Base-by-base conservation (phyloP, 2,797 vertebrate species). In the Melanotaenia trifasciata region DNA sequence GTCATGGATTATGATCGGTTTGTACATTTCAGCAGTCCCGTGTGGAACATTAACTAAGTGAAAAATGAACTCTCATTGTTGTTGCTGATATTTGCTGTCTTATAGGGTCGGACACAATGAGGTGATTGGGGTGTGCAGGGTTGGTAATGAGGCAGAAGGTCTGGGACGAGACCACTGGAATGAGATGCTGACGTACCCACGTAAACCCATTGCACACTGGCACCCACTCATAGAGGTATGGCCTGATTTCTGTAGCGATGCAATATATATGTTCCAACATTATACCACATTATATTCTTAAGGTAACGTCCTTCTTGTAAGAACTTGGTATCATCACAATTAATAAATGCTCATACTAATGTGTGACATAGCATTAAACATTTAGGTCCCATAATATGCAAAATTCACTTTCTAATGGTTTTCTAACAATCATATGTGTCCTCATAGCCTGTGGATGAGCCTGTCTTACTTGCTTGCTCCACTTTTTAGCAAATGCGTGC, bases 1-100 rank as follows among this genome's bases (percentile, higher is more conserved):
- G 97, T 99, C 89, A 99, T 99, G 97, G 98, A 99, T 94, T 99
- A 99, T 5, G 98, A 99, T 91, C 96, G 97, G 98, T 99, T 89
- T 58, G 64, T 26, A 26, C 14, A n/a, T 59, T 32, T 47, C 20
- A 32, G 36, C 0, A 1, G 5, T 61, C 43, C 57, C 11, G 1
- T 1, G n/a, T 26, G 30, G 13, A 3, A 26, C 18, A 11, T 76
- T 70, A 11, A 32, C 50, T n/a, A 1, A 58, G 20, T 3, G 10
- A 68, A 22, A 24, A 16, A 18, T 30, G 56, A 32, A 61, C 24
- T 24, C 26, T 58, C 36, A 18, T 33, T 24, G 13, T 13, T 24
- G 13, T 13, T 59, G 53, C 50, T 58, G 1, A 24, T 69, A 1
- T 65, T 73, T 73, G 84, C 87, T 72, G 87, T 93, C 93, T 91